These are phyloP conservation scores for Acipenser ruthenus DNA, from an alignment of 2,797 vertebrate genomes.

Conservation along the genomic window DNA sequence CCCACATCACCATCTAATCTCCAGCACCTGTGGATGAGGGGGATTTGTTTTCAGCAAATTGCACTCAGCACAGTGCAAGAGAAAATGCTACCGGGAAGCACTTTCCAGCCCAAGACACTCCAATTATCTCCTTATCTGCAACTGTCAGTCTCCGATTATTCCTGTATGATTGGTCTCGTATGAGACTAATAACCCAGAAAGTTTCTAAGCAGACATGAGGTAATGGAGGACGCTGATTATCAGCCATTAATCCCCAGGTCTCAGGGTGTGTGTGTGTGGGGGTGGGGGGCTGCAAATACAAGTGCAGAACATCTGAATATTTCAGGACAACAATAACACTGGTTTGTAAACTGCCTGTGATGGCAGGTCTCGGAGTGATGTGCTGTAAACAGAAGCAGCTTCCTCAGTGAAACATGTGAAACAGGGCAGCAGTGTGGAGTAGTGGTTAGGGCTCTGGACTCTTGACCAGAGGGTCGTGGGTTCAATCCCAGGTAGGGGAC, in stretches of 20 bases:
- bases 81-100: neutral
- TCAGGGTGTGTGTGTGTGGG: neutral
- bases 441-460: too few relatives aligned
- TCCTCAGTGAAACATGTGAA: too few relatives aligned
- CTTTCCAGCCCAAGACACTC: neutral
- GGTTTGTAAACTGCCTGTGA: too few relatives aligned
- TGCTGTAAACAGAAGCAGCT: too few relatives aligned
- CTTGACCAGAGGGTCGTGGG: too few relatives aligned
- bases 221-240: neutral
- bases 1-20: slow-evolving; percentile 3
- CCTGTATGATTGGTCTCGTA: slow-evolving; percentile 4
- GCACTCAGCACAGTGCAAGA: neutral
- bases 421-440: too few relatives aligned
- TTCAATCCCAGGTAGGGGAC: too few relatives aligned
- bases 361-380: too few relatives aligned
- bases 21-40: neutral
- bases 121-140: slow-evolving; percentile 14
- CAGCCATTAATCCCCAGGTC: neutral
- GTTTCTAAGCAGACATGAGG: neutral
- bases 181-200: slow-evolving; percentile 1
- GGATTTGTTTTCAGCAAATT: slow-evolving; percentile 6
- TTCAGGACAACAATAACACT: too few relatives aligned
- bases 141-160: slow-evolving; percentile 5
- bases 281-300: neutral
- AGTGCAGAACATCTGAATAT: neutral